A percentile compares a stretch with the other conserved stretches of the same genome.
These are phyloP conservation scores for Australoheros scitulus DNA, from an alignment of 2,113 vertebrate genomes.

Conservation along the genomic window DNA sequence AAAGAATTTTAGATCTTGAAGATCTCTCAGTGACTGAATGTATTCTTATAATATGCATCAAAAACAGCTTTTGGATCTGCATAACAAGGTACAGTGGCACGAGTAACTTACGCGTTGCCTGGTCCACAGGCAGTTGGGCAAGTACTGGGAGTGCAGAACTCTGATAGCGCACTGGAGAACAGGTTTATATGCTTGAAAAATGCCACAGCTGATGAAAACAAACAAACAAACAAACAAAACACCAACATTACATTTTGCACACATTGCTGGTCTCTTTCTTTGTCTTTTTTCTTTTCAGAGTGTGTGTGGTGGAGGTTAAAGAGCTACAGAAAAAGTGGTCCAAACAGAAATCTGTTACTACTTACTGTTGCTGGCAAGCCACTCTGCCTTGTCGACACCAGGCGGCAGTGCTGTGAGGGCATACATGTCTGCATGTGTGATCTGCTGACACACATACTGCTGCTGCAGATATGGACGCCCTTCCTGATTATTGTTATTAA, in stretches of 20 bases:
- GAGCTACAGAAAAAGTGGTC: not conserved
- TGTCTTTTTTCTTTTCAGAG: not conserved
- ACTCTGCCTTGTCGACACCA: conserved; percentile 78
- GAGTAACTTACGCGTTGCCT: conserved; percentile 73
- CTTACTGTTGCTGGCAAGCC: conserved; percentile 83
- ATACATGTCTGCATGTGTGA: conserved; percentile 68
- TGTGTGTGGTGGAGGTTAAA: not conserved
- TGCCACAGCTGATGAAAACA: conserved; percentile 72
- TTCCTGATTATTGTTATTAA: conserved; percentile 81
- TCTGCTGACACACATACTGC: conserved; percentile 69
- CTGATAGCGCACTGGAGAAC: conserved; percentile 81
- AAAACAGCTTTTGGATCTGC: not conserved
- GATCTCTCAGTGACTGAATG: not conserved
- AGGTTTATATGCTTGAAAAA: conserved; percentile 85
- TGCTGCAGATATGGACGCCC: conserved; percentile 77
- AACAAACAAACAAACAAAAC: conserved; percentile 17
- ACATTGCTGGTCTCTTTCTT: not conserved
- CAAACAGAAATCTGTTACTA: not conserved
- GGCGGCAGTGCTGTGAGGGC: conserved; percentile 73
- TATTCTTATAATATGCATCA: not conserved
- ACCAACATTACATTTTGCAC: not conserved
- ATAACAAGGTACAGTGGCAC: not conserved
- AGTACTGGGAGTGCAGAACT: conserved; percentile 80
- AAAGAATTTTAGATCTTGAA: too few relatives aligned
- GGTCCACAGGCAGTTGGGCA: conserved; percentile 81